These are phyloP conservation scores for Lacerta agilis DNA, from an alignment of 2,797 vertebrate genomes.

Conservation along the genomic window DNA sequence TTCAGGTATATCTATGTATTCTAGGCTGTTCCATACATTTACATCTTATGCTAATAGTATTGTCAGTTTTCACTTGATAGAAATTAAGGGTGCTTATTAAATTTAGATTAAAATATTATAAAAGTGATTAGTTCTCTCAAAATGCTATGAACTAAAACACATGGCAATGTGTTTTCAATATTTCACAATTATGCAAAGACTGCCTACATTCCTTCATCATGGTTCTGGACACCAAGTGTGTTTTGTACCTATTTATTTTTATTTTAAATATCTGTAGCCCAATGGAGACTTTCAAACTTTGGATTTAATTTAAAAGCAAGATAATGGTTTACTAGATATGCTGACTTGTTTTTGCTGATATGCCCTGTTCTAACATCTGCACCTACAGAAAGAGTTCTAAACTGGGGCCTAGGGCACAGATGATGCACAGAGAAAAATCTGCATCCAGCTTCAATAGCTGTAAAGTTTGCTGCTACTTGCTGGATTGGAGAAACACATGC, in stretches of 20 bases:
- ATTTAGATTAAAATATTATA: background rate
- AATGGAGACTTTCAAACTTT: background rate
- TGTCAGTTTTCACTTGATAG: background rate
- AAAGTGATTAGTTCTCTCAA: background rate
- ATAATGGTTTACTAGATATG: background rate
- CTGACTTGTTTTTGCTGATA: background rate
- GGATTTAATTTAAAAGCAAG: background rate
- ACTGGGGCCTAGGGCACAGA: background rate
- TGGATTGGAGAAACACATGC: background rate
- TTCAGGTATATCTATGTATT: background rate
- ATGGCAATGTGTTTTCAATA: background rate
- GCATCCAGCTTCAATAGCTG: background rate
- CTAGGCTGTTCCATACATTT: background rate
- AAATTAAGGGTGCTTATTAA: background rate
- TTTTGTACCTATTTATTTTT: background rate
- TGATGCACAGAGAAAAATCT: background rate
- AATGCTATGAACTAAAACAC: background rate
- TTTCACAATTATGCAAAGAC: background rate
- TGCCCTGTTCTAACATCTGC: background rate
- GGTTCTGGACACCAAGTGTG: background rate
- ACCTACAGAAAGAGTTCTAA: background rate
- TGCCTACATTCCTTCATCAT: background rate
- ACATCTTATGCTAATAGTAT: background rate
- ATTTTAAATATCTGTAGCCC: no score
- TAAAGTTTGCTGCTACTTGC: background rate